Conservation (phyloP, 2,797 vertebrate species). For the Bradypodion pumilum region DNA sequence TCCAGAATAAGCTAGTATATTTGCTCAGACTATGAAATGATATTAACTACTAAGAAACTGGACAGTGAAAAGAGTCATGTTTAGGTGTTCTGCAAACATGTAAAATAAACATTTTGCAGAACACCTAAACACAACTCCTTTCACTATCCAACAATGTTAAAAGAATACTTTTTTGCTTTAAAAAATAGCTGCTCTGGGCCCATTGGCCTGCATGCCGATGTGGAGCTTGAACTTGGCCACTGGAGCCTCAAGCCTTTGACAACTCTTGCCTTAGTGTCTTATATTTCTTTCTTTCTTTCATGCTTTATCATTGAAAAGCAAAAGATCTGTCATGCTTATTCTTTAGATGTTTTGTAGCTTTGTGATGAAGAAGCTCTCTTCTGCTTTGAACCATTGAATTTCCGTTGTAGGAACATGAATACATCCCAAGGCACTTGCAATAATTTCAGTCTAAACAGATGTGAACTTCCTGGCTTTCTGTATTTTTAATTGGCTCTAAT, state of each 20-base stretch:
- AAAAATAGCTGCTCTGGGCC: too few species aligned
- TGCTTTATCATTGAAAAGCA: neutral
- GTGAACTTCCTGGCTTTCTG: conserved; percentile 26
- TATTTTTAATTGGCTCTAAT: conserved; percentile 43
- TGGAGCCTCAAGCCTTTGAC: too few species aligned
- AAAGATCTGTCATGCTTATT: neutral
- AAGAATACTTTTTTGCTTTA: too few species aligned
- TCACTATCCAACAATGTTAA: too few species aligned
- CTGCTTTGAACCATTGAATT: conserved; percentile 20
- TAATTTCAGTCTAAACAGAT: conserved; percentile 26
- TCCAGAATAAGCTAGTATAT: neutral
- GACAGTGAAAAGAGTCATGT: neutral
- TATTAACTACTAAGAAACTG: neutral
- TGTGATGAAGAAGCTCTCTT: neutral
- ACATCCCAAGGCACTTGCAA: conserved; percentile 24
- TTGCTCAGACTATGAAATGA: neutral
- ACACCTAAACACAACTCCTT: too few species aligned
- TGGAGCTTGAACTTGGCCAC: too few species aligned
- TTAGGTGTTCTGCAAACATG: neutral
- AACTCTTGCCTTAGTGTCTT: too few species aligned
- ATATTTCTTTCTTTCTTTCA: neutral
- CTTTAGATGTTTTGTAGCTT: neutral
- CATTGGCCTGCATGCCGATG: too few species aligned
- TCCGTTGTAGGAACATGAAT: conserved; percentile 25
- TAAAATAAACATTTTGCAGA: neutral